Base-by-base conservation (phyloP, 2,888 invertebrate species). In the Neuroscelio doddi region DNA sequence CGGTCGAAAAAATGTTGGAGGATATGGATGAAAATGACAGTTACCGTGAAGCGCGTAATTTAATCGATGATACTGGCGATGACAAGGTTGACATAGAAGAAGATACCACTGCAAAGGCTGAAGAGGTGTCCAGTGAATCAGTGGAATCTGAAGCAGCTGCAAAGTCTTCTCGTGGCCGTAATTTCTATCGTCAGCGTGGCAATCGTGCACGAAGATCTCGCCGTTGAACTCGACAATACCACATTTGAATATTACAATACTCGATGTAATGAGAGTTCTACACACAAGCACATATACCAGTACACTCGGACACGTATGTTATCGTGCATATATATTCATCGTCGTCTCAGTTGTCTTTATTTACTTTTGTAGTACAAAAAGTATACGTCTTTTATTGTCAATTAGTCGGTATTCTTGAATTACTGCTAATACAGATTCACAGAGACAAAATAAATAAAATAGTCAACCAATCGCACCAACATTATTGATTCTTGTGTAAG, bases 131-230 rank as follows among this genome's bases (percentile, higher is more conserved):
- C 4, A 34, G 10, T 0, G 57, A 44, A 24, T 24, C 63, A 41
- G 27, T 61, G 32, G 26, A 44, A 24, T 14, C 49, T 12, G 45
- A 49, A 26, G 12, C 51, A 32, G 32, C 44, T 34, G 39, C 47
- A 3, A 75, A 73, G 17, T 36, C 69, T 5, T 16, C 27, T 15
- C 27, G 80, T 14, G 79, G 78, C 21, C 72, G 80, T 7, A 73
- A 74, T n/a, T 77, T 66, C n/a, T 26, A 30, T 0, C 78, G 80
- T 27, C 79, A 76, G 10, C 74, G 79, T 14, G 77, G 82, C 27
- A 68, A 70, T 5, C 78, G 83, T 32, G 82, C 80, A 1, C 74
- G 83, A 52, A 76, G 84, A 72, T 83, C 81, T 15, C 77, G 84
- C 30, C 82, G 84, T 77, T 84, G 80, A 80, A 34, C 30, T 26